A percentile compares a stretch with the other conserved stretches of the same genome.
Evolutionary conservation across 2,797 vertebrate species (phyloP).

Genomic region (Myotis findleyi): DNA sequence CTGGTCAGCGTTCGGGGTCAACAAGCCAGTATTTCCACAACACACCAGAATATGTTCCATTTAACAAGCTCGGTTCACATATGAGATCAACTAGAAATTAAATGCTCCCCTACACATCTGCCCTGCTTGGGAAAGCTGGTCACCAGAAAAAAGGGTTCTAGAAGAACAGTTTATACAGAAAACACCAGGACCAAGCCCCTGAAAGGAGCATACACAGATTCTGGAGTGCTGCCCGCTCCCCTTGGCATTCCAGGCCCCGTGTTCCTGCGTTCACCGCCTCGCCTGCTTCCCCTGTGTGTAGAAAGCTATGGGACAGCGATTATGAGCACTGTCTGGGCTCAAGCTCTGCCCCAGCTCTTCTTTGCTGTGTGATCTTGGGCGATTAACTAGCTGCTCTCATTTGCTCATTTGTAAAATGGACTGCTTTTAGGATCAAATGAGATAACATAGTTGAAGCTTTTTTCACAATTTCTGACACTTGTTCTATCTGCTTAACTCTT

Average conservation of each 20-base stretch:
- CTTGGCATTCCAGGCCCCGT: not conserved
- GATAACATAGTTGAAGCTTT: not conserved
- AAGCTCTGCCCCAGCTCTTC: too few species aligned
- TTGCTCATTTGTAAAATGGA: not conserved
- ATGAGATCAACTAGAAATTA: not conserved
- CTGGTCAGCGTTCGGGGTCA: not conserved
- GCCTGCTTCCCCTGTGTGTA: not conserved
- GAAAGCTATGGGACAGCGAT: not conserved
- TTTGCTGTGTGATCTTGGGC: not conserved
- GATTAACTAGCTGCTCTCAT: conserved; percentile 20
- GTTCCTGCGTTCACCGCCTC: not conserved
- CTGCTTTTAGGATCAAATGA: not conserved
- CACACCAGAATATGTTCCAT: not conserved
- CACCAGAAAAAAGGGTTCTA: not conserved
- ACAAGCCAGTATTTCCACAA: not conserved
- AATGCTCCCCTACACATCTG: not conserved
- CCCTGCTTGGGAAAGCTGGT: not conserved
- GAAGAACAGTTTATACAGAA: not conserved
- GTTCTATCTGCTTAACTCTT: not conserved
- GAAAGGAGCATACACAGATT: not conserved
- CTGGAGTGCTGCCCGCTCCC: not conserved
- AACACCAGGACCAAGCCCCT: not conserved
- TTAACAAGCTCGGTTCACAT: not conserved
- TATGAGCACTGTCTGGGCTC: not conserved
- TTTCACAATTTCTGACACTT: not conserved